These are phyloP conservation scores for Cyclophora albipunctata DNA, from an alignment of 2,888 invertebrate genomes.

Conservation along the genomic window DNA sequence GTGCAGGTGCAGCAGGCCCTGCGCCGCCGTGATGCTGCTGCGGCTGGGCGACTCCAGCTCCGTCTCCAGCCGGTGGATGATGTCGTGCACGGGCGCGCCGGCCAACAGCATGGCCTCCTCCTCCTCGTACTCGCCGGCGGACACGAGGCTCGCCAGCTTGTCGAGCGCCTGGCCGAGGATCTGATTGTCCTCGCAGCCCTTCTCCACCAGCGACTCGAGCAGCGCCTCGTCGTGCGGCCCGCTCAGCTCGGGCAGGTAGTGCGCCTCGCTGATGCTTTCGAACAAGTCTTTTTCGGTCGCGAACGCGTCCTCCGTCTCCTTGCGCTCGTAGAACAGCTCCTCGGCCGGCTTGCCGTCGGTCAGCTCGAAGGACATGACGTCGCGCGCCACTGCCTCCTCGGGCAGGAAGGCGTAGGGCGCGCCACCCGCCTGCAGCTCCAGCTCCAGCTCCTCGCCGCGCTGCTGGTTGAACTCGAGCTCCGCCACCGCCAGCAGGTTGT, in stretches of 20 bases:
- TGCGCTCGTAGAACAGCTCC: constrained; percentile 54
- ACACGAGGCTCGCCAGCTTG: constrained; percentile 57
- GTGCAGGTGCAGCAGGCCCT: constrained; percentile 59
- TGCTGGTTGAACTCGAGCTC: constrained; percentile 79
- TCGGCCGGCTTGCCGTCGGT: constrained; percentile 48
- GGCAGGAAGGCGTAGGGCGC: constrained; percentile 48
- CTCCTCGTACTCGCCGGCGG: constrained; percentile 64
- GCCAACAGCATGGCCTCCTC: constrained; percentile 64
- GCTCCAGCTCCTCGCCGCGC: constrained; percentile 48
- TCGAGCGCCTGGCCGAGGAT: constrained; percentile 62
- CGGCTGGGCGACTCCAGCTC: constrained; percentile 71
- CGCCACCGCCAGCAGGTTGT: constrained; percentile 78
- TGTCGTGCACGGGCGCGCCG: constrained; percentile 73
- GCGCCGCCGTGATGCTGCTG: constrained; percentile 61
- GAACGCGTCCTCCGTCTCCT: constrained; percentile 42
- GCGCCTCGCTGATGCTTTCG: constrained; percentile 66
- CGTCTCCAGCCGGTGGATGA: constrained; percentile 78
- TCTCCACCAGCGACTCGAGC: constrained; percentile 76
- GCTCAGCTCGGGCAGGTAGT: constrained; percentile 61
- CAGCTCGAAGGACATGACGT: constrained; percentile 62
- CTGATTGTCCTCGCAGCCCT: constrained; percentile 78
- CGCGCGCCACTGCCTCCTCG: constrained; percentile 50
- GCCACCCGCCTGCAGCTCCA: constrained; percentile 30
- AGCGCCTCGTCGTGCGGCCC: constrained; percentile 71
- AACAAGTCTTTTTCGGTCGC: constrained; percentile 59